Evolutionary conservation across 30 jellyfish, hydroid and myxozoan species (phyloP).

Genomic region (Pseudorhiza aurosa): DNA sequence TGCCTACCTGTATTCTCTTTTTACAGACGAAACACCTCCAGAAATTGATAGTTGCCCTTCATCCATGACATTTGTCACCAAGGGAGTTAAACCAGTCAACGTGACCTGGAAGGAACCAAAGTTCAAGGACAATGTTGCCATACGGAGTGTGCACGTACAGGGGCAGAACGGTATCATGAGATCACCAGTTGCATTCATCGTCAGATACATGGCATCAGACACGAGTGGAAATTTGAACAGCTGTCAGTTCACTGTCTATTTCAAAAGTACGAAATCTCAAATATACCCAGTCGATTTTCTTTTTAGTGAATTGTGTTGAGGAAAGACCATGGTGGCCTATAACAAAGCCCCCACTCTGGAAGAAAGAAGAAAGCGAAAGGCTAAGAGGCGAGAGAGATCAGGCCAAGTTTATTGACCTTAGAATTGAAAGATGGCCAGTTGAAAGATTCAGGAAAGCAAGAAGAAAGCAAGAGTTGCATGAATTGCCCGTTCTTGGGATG

Average conservation of each 20-base stretch:
- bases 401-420: too few species aligned
- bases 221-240: conserved; percentile 45
- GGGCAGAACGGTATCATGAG: conserved; percentile 40
- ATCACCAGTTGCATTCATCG: conserved; percentile 44
- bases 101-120: conserved; percentile 91
- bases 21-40: conserved; percentile 80
- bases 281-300: too few species aligned
- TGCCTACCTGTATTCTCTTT: too few species aligned
- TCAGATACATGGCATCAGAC: conserved; percentile 72
- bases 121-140: conserved; percentile 79
- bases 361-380: too few species aligned
- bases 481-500: too few species aligned
- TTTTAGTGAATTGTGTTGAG: too few species aligned
- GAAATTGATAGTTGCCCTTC: conserved; percentile 72
- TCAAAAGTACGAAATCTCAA: conserved; percentile 36
- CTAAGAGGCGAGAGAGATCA: too few species aligned
- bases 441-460: too few species aligned
- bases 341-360: too few species aligned
- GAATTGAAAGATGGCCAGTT: too few species aligned
- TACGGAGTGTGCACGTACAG: conserved; percentile 17
- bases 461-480: too few species aligned
- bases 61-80: conserved; percentile 36
- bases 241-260: conserved; percentile 68
- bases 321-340: too few species aligned
- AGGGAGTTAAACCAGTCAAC: conserved; percentile 29